Evolutionary conservation across 2,888 invertebrate genomes (phyloP), one percentile per base, ranked within the genome.

Genomic region (Rambutsinella grinnellia): DNA sequence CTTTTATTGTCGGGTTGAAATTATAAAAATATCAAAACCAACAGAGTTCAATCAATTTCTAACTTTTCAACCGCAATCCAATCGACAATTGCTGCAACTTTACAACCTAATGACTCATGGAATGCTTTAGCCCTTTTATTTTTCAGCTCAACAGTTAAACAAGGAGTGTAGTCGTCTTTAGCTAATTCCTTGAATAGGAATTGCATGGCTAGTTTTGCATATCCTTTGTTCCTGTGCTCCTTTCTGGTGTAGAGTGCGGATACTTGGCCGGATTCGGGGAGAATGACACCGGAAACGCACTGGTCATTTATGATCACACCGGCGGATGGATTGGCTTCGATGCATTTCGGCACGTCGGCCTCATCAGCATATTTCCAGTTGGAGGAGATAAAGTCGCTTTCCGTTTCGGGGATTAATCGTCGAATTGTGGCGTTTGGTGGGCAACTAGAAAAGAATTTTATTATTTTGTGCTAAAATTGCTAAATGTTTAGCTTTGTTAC

Each of bases 281-380:
- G 61, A 1, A 68, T 21, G 3, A 62, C 68, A 17, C 71, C 72
- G 13, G 54, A 61, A 36, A 77, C 68, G 17, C 57, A 67, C 17
- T 72, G 53, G 5, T 66, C 71, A 62, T 67, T 53, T 1, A 72
- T 36, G 26, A 62, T 67, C 10, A 77, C 72, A 1, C 71, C 77
- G 2, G 27, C 71, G 21, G 67, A 67, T 15, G 66, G 67, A 21
- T 56, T 57, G 24, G 36, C 61, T 5, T 23, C 47, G 6, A 77
- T 56, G 26, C 26, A 21, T n/a, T 66, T 57, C 19, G 17, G 19
- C 17, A 77, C 23, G 19, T 49, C 62, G 0, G 46, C 57, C 10
- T 61, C 36, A 8, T 36, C 46, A 2, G 51, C 3, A 46, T 67
- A 77, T 10, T 51, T 57, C 77, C 77, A 77, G 15, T 66, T 77